Evolutionary conservation across 2,797 vertebrate genomes (phyloP), one percentile per base, ranked within the genome.

Genomic region (Acipenser ruthenus): DNA sequence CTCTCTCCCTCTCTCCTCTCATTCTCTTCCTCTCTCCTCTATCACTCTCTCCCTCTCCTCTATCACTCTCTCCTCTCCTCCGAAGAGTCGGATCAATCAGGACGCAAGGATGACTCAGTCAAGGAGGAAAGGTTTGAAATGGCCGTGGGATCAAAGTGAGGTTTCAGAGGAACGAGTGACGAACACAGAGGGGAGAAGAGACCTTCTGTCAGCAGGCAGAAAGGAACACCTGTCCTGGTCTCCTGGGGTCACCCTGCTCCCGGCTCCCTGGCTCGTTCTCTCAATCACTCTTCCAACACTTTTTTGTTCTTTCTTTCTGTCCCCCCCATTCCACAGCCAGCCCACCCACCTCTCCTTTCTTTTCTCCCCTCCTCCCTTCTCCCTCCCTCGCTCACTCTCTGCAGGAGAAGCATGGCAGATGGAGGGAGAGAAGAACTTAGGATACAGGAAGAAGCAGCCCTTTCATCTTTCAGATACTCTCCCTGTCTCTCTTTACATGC

Each of bases 341-440:
- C 75, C 78, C 72, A 65, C 66, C 73, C 74, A 67, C 73, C 74
- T 63, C 1, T 6, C 69, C 77, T 75, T 77, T 80, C 72, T 76
- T 77, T 69, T 69, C 49, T 68, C 65, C 69, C 65, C 53, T 58
- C 11, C 6, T 49, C 69, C 12, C 65, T 12, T 58, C 58, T 13
- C 63, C 67, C 23, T 55, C 10, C 61, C 67, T 69, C 68, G 77
- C 70, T 64, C 60, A 63, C 13, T 52, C 67, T 15, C 12, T 37
- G 37, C 37, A 37, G 37, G 37, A 37, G 37, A 37, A 37, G 37
- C 37, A 37, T 37, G 37, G 37, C 37, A 37, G 37, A 37, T 4
- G 37, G 37, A 37, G 37, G 37, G 5, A 37, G 37, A 37, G 37
- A 37, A 37, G 37, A 37, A 37, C 37, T 37, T 37, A 37, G 37